Percentiles rank a stretch among this genome's conserved stretches.
Evolutionary conservation across 2,888 invertebrate genomes (phyloP).

Genomic region (Nemoura dubitans): DNA sequence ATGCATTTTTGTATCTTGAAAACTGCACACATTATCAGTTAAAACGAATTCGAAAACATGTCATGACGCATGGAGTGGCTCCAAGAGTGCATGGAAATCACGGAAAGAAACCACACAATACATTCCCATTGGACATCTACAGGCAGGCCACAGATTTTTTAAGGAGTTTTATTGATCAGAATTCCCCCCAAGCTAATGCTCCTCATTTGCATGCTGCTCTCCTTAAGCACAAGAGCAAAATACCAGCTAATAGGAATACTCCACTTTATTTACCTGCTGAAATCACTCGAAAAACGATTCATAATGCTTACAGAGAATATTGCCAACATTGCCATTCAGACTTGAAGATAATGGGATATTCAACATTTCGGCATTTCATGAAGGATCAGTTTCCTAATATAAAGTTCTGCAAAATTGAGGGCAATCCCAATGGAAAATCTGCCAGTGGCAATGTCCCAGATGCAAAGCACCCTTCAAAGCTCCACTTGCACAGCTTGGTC

Average conservation of each 20-base stretch:
- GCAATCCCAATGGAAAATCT: constrained; percentile 27
- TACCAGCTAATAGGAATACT: constrained; percentile 51
- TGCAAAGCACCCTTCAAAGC: neutral
- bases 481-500: constrained; percentile 10
- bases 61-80: constrained; percentile 81
- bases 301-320: constrained; percentile 78
- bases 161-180: constrained; percentile 75
- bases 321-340: constrained; percentile 75
- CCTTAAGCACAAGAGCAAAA: constrained; percentile 55
- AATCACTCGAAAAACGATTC: constrained; percentile 74
- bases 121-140: constrained; percentile 80
- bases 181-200: constrained; percentile 59
- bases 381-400: constrained; percentile 83
- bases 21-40: constrained; percentile 83
- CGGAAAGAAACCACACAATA: constrained; percentile 82
- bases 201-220: constrained; percentile 40
- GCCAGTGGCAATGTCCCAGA: neutral
- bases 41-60: constrained; percentile 79
- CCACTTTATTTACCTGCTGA: constrained; percentile 66
- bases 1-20: constrained; percentile 80
- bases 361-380: constrained; percentile 82
- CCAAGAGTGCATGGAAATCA: constrained; percentile 82
- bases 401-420: constrained; percentile 70
- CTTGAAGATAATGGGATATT: constrained; percentile 81
- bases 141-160: constrained; percentile 80